These are phyloP conservation scores for Anolis apletophallus DNA, from an alignment of 2,797 vertebrate species.

Conservation along the genomic window DNA sequence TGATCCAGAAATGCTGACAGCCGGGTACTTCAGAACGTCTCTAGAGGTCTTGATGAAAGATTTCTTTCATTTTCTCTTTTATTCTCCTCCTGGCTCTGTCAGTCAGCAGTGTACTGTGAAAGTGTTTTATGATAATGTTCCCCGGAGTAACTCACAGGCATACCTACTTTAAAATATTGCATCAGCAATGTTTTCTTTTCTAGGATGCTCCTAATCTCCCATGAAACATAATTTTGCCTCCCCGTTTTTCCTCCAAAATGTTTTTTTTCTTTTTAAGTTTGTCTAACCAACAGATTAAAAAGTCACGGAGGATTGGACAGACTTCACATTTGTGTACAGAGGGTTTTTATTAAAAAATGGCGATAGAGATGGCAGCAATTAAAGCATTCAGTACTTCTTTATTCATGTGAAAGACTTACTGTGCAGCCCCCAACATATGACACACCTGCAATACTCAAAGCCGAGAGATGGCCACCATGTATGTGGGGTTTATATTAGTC, in stretches of 20 bases:
- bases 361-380: conserved; percentile 23
- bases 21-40: conserved; percentile 33
- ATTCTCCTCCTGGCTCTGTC: conserved; percentile 15
- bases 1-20: conserved; percentile 30
- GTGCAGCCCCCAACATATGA: too few species aligned
- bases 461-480: neutral
- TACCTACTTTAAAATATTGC: conserved; percentile 14
- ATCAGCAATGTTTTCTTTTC: conserved; percentile 38
- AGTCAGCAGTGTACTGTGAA: conserved; percentile 31
- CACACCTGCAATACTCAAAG: neutral
- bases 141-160: conserved; percentile 25
- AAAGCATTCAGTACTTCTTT: neutral
- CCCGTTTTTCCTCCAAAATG: neutral
- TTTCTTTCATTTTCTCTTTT: conserved; percentile 40
- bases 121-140: conserved; percentile 41
- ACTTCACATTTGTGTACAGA: conserved; percentile 2
- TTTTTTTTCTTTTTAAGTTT: neutral
- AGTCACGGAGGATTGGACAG: neutral
- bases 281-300: neutral
- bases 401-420: neutral
- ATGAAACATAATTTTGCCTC: neutral
- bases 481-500: neutral
- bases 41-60: conserved; percentile 11
- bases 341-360: neutral
- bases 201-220: neutral